These are phyloP conservation scores for Halisarca cf. caerulea DNA, from an alignment of 37 sponge, comb jelly and placozoan species.

Conservation along the genomic window DNA sequence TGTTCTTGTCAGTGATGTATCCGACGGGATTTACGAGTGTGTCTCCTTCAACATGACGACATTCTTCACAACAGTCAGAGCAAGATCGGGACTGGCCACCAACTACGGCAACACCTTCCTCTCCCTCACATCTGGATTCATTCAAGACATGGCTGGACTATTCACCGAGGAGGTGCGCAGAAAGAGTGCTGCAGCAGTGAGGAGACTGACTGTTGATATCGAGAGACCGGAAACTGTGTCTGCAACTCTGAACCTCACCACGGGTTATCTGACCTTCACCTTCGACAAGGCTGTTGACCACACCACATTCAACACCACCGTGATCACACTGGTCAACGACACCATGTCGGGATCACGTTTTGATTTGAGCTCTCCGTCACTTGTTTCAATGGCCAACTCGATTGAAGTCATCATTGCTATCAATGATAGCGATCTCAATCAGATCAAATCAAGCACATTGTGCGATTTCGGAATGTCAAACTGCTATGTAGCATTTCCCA, in stretches of 20 bases:
- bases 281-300: conserved; percentile 71
- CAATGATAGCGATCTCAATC: conserved; percentile 51
- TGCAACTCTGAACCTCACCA: conserved; percentile 58
- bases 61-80: conserved; percentile 41
- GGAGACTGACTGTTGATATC: conserved; percentile 46
- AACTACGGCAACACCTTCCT: conserved; percentile 66
- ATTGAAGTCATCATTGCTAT: conserved; percentile 32
- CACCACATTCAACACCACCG: conserved; percentile 33
- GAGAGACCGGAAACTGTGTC: conserved; percentile 40
- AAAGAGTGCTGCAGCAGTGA: conserved; percentile 47
- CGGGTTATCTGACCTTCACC: conserved; percentile 55
- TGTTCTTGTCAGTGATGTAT: background rate
- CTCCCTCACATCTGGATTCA: conserved; percentile 68
- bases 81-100: conserved; percentile 62
- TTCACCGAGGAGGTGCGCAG: conserved; percentile 62
- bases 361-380: background rate
- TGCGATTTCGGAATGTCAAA: conserved; percentile 40
- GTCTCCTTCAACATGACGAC: conserved; percentile 26
- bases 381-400: background rate
- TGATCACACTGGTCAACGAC: conserved; percentile 37
- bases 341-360: background rate
- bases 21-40: conserved; percentile 17
- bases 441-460: conserved; percentile 43
- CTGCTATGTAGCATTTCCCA: conserved; percentile 60
- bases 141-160: conserved; percentile 79